Evolutionary conservation across 2,113 vertebrate genomes (phyloP).

Genomic region (Hoplias malabaricus): DNA sequence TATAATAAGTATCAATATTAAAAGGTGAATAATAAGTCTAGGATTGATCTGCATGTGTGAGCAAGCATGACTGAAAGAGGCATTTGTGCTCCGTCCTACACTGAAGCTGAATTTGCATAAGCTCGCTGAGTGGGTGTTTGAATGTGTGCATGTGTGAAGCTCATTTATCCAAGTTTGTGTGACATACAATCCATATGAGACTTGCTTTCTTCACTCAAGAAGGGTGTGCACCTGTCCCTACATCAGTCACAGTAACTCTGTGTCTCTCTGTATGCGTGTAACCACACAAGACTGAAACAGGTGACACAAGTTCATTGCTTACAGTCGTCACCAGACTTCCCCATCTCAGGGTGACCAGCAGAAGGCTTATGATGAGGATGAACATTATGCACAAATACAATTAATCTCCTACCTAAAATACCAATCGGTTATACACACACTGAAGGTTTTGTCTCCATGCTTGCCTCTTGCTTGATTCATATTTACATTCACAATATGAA

Average conservation of each 20-base stretch:
- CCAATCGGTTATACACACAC: not conserved
- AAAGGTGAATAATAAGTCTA: no score
- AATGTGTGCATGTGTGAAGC: slow-evolving; percentile 8
- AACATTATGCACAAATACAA: slow-evolving; percentile 13
- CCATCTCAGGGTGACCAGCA: slow-evolving; percentile 54
- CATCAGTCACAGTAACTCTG: slow-evolving; percentile 54
- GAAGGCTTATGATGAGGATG: slow-evolving; percentile 5
- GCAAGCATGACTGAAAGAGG: slow-evolving; percentile 51
- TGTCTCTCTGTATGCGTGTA: slow-evolving; percentile 63
- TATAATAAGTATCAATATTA: not conserved
- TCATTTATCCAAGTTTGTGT: slow-evolving; percentile 30
- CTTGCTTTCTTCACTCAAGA: slow-evolving; percentile 54
- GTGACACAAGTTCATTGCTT: slow-evolving; percentile 70
- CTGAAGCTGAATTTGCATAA: slow-evolving; percentile 17
- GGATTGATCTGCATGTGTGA: slow-evolving; percentile 39
- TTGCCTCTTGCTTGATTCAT: no score
- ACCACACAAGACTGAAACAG: slow-evolving; percentile 65
- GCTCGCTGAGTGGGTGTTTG: slow-evolving; percentile 57
- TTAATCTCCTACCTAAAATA: slow-evolving; percentile 1
- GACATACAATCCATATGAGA: slow-evolving; percentile 67
- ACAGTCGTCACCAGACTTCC: slow-evolving; percentile 60
- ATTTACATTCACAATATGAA: no score
- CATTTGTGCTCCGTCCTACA: slow-evolving; percentile 57
- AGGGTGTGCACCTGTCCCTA: slow-evolving; percentile 60
- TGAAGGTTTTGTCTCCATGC: no score